These are phyloP conservation scores for Chrysemys picta DNA, from an alignment of 2,113 vertebrate genomes.

Conservation along the genomic window DNA sequence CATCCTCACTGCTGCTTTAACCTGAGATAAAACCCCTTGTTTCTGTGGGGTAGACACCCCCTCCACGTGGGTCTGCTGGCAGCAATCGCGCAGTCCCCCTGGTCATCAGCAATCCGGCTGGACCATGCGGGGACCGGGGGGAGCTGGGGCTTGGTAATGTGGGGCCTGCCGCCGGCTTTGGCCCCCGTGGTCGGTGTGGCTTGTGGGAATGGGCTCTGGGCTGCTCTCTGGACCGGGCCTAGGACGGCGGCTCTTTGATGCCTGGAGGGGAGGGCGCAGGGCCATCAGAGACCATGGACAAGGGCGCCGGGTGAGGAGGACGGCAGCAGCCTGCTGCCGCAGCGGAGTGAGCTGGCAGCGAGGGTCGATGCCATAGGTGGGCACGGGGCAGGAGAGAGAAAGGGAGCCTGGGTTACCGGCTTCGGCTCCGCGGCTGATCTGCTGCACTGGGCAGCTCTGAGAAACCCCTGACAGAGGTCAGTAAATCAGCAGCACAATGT, in stretches of 20 bases:
- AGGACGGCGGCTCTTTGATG: neutral
- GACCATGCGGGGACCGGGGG: neutral
- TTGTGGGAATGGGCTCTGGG: neutral
- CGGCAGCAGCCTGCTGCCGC: neutral
- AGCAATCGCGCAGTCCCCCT: neutral
- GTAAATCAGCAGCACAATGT: neutral
- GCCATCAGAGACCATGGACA: neutral
- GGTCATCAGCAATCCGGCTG: neutral
- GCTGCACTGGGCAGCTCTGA: neutral
- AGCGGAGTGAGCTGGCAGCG: neutral
- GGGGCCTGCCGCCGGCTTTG: neutral
- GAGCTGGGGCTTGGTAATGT: neutral
- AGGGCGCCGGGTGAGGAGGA: neutral
- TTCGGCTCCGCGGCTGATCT: neutral
- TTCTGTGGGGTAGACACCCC: neutral
- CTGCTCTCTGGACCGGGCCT: neutral
- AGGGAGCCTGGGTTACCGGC: neutral
- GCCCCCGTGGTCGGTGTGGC: too few relatives aligned
- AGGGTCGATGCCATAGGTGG: neutral
- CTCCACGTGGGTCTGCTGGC: too few relatives aligned
- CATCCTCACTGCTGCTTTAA: neutral
- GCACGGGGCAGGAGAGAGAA: neutral
- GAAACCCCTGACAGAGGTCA: neutral
- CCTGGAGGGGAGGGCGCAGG: neutral
- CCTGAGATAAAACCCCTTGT: neutral